Evolutionary conservation across 2,113 vertebrate species (phyloP).

Genomic region (Misgurnus mizolepis): DNA sequence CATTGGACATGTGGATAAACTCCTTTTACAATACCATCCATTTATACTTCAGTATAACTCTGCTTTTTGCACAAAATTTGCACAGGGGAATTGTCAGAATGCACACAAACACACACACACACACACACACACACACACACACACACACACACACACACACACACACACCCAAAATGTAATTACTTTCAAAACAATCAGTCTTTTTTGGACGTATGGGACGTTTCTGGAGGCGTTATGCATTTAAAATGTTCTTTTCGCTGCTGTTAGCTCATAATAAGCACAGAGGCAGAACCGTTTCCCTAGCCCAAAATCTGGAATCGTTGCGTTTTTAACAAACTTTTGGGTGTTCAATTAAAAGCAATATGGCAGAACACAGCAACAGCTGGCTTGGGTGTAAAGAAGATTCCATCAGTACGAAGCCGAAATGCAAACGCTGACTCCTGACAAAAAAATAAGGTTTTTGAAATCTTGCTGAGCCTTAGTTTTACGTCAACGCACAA

Average conservation of each 20-base stretch:
- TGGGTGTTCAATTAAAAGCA: conserved; percentile 45
- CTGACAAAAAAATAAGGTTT: conserved; percentile 24
- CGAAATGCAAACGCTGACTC: conserved; percentile 19
- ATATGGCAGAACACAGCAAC: conserved; percentile 37
- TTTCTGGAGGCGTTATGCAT: neutral
- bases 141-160: no score
- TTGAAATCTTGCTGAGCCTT: neutral
- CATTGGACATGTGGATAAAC: no score
- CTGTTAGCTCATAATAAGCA: neutral
- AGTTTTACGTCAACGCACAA: neutral
- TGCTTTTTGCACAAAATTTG: no score
- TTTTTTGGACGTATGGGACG: neutral
- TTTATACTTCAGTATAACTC: no score
- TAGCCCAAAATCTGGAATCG: neutral
- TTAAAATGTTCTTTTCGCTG: neutral
- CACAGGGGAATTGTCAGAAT: no score
- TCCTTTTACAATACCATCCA: no score
- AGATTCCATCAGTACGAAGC: neutral
- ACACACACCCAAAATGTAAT: no score
- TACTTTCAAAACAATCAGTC: neutral
- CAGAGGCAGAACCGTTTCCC: neutral
- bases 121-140: no score
- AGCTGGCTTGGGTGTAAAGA: conserved; percentile 32
- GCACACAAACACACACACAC: no score
- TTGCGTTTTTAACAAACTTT: conserved; percentile 1